phyloP scores from a whole-genome alignment of 2,888 invertebrate species.

The Leptopilina drosophilae region DNA sequence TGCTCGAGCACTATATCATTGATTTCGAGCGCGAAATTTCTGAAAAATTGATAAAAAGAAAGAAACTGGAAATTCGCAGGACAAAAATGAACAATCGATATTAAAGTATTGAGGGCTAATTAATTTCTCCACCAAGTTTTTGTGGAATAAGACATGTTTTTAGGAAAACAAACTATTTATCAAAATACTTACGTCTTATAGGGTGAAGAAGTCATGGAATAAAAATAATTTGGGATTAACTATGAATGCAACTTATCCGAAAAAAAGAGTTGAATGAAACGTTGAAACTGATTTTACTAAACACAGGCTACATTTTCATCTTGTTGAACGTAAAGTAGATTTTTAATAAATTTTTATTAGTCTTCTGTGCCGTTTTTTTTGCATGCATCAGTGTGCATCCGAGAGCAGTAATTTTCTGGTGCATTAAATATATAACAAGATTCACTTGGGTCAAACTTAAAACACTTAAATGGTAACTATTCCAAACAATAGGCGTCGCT shows the following conservation, averaged over 20 bases:
- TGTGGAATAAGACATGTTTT: not conserved
- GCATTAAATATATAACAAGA: conserved; percentile 10
- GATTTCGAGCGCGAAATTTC: conserved; percentile 34
- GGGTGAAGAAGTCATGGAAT: conserved; percentile 56
- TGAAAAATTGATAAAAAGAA: not conserved
- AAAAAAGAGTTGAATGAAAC: not conserved
- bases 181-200: conserved; percentile 51
- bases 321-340: not conserved
- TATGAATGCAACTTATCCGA: conserved; percentile 26
- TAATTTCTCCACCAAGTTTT: no score
- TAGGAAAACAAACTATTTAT: not conserved
- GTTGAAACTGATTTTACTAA: not conserved
- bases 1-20: conserved; percentile 4
- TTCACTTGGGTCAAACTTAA: not conserved
- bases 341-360: not conserved
- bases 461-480: not conserved
- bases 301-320: conserved; percentile 29
- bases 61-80: not conserved
- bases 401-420: no score
- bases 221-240: conserved; percentile 34
- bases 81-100: no score
- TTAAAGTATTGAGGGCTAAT: no score
- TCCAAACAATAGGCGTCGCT: conserved; percentile 5
- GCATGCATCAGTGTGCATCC: not conserved
- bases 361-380: not conserved